Percentiles rank a stretch among this genome's conserved stretches.
These are phyloP conservation scores for Chinchilla lanigera DNA, from an alignment of 2,113 vertebrate species.

Conservation along the genomic window DNA sequence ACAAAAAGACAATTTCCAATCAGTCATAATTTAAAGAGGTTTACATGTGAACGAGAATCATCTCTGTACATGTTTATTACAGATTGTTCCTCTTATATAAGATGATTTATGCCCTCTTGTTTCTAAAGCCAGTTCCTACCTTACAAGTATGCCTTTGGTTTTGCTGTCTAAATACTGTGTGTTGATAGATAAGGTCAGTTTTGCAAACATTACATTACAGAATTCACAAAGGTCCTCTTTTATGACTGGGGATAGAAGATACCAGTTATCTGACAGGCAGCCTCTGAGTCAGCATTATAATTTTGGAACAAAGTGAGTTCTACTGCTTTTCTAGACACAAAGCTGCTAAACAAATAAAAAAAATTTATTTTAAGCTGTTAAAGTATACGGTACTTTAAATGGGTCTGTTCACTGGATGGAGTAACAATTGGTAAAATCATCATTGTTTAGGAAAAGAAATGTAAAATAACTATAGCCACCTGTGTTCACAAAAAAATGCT, in stretches of 20 bases:
- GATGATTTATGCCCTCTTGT: constrained; percentile 37
- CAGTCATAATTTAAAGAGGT: constrained; percentile 49
- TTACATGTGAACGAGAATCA: constrained; percentile 52
- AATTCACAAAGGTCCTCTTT: constrained; percentile 67
- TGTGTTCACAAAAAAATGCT: constrained; percentile 42
- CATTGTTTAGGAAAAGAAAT: constrained; percentile 49
- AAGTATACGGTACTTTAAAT: constrained; percentile 44
- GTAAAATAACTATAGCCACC: neutral
- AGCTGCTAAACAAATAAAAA: constrained; percentile 75
- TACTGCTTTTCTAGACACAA: constrained; percentile 58
- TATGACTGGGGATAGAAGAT: constrained; percentile 58
- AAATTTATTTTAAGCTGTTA: constrained; percentile 71
- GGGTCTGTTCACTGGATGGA: constrained; percentile 54
- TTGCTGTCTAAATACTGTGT: constrained; percentile 65
- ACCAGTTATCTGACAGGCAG: constrained; percentile 43
- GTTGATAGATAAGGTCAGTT: constrained; percentile 68
- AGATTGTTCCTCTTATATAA: constrained; percentile 53
- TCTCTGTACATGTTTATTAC: constrained; percentile 52
- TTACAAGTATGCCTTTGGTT: constrained; percentile 67
- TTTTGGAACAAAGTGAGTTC: constrained; percentile 57
- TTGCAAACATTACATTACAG: constrained; percentile 63
- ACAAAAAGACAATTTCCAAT: constrained; percentile 63
- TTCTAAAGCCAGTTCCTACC: constrained; percentile 71
- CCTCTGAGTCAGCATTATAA: constrained; percentile 62
- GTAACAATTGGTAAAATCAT: constrained; percentile 17